Base-by-base conservation (phyloP, 2,113 vertebrate genomes). In the Chloroceryle aenea region DNA sequence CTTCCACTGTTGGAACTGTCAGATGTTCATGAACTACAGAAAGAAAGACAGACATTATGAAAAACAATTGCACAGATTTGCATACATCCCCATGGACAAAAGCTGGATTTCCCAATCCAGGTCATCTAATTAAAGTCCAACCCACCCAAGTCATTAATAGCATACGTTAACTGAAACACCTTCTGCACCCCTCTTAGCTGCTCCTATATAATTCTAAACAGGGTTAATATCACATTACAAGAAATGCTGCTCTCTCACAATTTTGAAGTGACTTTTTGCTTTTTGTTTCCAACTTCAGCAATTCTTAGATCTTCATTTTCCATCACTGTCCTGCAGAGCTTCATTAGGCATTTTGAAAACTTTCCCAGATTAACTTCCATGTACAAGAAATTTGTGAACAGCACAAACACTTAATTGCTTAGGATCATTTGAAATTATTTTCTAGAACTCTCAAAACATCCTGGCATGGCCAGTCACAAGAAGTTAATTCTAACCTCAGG, bases 1-100 rank as follows among this genome's bases (percentile, higher is more conserved):
- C 4, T 34, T 1, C 8, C 0, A 0, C 5, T 25, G 2, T 0
- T 85, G 19, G 5, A 74, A 7, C 7, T 30, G 63, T 72, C 77
- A 67, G 64, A 48, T 67, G 64, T 38, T 83, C 27, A 34, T 22
- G 45, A 94, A 59, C 87, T 94, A 38, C 2, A 55, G 45, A 86
- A 66, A 55, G 29, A 52, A 85, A 68, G 69, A 67, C 61, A 58
- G 14, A 69, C 27, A 63, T 52, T 56, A 62, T 14, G 29, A 45
- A 66, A 59, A 67, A 68, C 26, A 38, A 43, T 38, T 69, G 43
- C 77, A 61, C 30, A n/a, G 12, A 59, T 55, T 40, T 76, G 58
- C 29, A 32, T 66, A 76, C 43, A 55, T 30, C 22, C 27, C 45
- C n/a, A 47, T 3, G 52, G 36, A 38, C 42, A 62, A 71, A 80